Conservation (phyloP, 2,797 vertebrate genomes). For the Ptychobarbus kaznakovi region DNA sequence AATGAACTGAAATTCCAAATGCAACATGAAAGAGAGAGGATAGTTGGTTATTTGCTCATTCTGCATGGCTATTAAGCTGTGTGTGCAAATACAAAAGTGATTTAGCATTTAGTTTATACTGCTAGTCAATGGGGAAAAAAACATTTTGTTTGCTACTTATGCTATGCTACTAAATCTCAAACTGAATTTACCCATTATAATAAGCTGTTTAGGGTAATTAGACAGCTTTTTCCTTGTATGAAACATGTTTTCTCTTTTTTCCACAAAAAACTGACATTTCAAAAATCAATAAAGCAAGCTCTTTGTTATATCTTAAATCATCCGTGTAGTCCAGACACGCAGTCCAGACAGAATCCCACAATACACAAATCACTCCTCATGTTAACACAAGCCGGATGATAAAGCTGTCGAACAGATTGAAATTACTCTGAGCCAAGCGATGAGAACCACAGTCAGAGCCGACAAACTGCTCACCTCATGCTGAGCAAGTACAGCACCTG, state of each 20-base stretch:
- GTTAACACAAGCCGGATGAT: constrained; percentile 38
- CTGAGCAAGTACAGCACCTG: constrained; percentile 51
- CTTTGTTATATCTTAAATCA: constrained; percentile 29
- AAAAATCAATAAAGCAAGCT: constrained; percentile 39
- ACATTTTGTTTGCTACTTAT: background rate
- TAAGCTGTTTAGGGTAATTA: background rate
- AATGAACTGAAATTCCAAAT: background rate
- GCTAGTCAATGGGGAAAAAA: background rate
- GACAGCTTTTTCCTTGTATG: background rate
- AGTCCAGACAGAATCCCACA: constrained; percentile 28
- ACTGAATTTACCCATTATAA: background rate
- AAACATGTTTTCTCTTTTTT: background rate
- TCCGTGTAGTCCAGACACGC: constrained; percentile 14
- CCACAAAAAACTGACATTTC: constrained; percentile 20
- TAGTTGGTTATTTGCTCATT: background rate
- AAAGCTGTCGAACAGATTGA: constrained; percentile 52
- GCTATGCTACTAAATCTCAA: background rate
- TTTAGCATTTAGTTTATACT: background rate
- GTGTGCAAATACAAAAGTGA: background rate
- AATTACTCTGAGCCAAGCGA: constrained; percentile 48
- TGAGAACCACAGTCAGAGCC: constrained; percentile 33
- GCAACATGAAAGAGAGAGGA: background rate
- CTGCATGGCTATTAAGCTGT: background rate
- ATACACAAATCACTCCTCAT: constrained; percentile 32
- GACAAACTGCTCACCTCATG: constrained; percentile 51